Base-by-base conservation (phyloP, 1,140 invertebrate genomes). In the Leptonema lineaticorne region DNA sequence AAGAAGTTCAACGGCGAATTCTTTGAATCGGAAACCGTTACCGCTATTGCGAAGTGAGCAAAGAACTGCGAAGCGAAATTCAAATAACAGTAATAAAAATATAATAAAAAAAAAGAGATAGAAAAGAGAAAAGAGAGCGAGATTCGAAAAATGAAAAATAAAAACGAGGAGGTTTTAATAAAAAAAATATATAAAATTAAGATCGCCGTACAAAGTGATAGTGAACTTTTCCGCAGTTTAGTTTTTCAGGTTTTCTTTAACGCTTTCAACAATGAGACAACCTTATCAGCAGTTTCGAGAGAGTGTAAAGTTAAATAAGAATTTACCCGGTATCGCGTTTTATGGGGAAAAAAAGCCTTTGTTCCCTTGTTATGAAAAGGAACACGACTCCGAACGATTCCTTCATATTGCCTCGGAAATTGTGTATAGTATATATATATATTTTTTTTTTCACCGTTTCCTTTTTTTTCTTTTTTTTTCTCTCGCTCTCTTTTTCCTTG, bases 221-320 rank as follows among this genome's bases (percentile, higher is more conserved):
- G 29, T 37, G 37, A 62, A 62, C 30, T 67, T 46, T 70, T 66
- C 59, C 29, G 4, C n/a, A 24, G 57, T 45, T 50, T 29, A 63
- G 57, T 67, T 70, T 67, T 63, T n/a, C 58, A n/a, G n/a, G 46
- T 56, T 67, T 70, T 68, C 46, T 63, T 57, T 63, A 56, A 50
- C 65, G 68, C 59, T 70, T 70, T 70, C 33, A 67, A 70, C 69
- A 67, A 70, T 67, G 69, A 67, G 58, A 70, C 69, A 67, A 63
- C 69, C 64, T 67, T 67, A 70, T 70, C 69, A 70, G 69, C 65
- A 70, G 69, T 70, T 70, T 46, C 57, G 63, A 53, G 28, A 27
- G 57, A 30, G 69, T 66, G 48, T 59, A 67, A 70, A 70, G 65
- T 70, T 70, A 70, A 70, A 70, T 67, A 64, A 63, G 59, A 70